phyloP scores from a whole-genome alignment of 2,113 vertebrate genomes.

The Sardina pilchardus region DNA sequence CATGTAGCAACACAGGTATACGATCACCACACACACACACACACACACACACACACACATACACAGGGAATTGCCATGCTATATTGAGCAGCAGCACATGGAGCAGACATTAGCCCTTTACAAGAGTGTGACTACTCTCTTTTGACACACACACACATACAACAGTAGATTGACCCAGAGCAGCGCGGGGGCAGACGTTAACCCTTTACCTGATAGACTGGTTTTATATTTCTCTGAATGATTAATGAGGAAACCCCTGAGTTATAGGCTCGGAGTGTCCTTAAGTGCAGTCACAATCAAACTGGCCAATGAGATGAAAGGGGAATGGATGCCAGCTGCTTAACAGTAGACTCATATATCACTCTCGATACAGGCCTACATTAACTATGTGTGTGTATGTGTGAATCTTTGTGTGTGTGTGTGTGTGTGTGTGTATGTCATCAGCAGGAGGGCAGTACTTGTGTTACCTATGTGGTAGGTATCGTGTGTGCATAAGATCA shows the following conservation, averaged over 20 bases:
- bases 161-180: no score
- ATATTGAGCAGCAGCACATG: not conserved
- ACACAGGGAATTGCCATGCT: not conserved
- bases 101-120: not conserved
- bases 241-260: constrained; percentile 35
- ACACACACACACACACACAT: not conserved
- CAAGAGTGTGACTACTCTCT: not conserved
- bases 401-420: constrained; percentile 30
- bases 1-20: constrained; percentile 79
- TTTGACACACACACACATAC: no score
- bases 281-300: not conserved
- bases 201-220: not conserved
- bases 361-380: constrained; percentile 9
- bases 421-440: constrained; percentile 48
- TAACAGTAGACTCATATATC: not conserved
- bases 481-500: constrained; percentile 16
- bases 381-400: constrained; percentile 18
- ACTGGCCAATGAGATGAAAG: constrained; percentile 10
- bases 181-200: not conserved
- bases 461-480: constrained; percentile 74
- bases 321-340: not conserved
- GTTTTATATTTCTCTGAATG: constrained; percentile 27
- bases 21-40: not conserved
- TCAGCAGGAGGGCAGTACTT: constrained; percentile 70
- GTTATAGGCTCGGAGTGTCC: not conserved